A percentile compares a stretch with the other conserved stretches of the same genome.
phyloP scores from a whole-genome alignment of 1,140 invertebrate genomes.

The Plectrocnemia conspersa region DNA sequence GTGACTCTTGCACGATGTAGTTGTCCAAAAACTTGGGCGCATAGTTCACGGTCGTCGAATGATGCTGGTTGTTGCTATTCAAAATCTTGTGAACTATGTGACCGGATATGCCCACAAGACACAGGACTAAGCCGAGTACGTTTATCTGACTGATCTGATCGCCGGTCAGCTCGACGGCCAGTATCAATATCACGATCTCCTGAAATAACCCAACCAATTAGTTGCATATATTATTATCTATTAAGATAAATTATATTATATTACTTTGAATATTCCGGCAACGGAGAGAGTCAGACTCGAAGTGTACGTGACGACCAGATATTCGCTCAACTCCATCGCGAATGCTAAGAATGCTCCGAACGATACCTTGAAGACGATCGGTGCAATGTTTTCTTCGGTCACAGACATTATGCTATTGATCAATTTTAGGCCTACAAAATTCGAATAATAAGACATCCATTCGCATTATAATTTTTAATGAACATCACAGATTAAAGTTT shows the following conservation, averaged over 20 bases:
- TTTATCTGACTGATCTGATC: constrained; percentile 82
- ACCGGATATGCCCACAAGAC: constrained; percentile 80
- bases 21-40: constrained; percentile 39
- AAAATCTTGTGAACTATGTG: constrained; percentile 78
- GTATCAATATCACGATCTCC: constrained; percentile 84
- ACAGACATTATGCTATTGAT: constrained; percentile 34
- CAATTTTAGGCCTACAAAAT: constrained; percentile 38
- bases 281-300: constrained; percentile 96
- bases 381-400: constrained; percentile 38
- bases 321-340: constrained; percentile 93
- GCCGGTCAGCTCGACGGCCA: constrained; percentile 81
- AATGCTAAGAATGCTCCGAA: constrained; percentile 86
- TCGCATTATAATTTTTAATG: no score
- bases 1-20: constrained; percentile 27
- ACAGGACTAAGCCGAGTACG: constrained; percentile 79
- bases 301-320: constrained; percentile 87
- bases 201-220: constrained; percentile 49
- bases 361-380: constrained; percentile 49
- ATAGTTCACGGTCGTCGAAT: constrained; percentile 39
- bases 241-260: constrained; percentile 19
- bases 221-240: not conserved
- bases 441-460: no score
- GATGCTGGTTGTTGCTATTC: constrained; percentile 9
- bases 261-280: constrained; percentile 94
- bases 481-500: no score